Conservation (phyloP, 2,888 invertebrate species). For the Sphinx pinastri region DNA sequence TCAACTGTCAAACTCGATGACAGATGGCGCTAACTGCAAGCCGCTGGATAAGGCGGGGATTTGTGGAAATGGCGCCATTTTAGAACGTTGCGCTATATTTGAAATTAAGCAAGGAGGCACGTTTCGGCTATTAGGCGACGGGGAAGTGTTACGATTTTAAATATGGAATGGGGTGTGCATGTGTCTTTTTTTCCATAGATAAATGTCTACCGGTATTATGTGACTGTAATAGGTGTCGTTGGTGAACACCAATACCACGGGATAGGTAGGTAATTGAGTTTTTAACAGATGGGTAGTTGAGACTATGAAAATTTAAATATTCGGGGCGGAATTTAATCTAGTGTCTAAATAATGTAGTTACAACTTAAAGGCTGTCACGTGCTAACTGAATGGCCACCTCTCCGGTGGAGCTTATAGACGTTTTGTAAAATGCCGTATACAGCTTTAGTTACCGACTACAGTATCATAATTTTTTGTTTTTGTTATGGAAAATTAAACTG, state of each 20-base stretch:
- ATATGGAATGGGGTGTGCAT: slow-evolving; percentile 46
- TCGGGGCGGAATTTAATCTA: too few species aligned
- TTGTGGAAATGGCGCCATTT: slow-evolving; percentile 53
- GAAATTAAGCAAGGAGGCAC: slow-evolving; percentile 59
- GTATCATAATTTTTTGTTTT: too few species aligned
- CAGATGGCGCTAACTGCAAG: slow-evolving; percentile 73
- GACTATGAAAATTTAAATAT: slow-evolving; percentile 2
- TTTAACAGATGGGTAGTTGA: slow-evolving; percentile 1
- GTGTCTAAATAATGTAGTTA: too few species aligned
- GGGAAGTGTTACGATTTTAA: slow-evolving; percentile 45
- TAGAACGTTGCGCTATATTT: slow-evolving; percentile 54
- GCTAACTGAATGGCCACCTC: too few species aligned
- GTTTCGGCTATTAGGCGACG: slow-evolving; percentile 58
- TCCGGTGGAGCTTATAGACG: too few species aligned
- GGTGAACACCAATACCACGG: too few species aligned
- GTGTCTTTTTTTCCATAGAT: slow-evolving; percentile 39
- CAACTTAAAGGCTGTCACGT: too few species aligned
- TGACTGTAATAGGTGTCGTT: slow-evolving; percentile 37
- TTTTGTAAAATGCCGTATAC: too few species aligned
- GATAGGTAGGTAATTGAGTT: slow-evolving; percentile 16
- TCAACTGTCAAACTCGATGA: slow-evolving; percentile 79
- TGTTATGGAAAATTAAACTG: too few species aligned
- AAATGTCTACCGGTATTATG: slow-evolving; percentile 28
- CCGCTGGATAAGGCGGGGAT: slow-evolving; percentile 54
- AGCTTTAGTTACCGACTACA: too few species aligned